Evolutionary conservation across 2,888 invertebrate species (phyloP).

Genomic region (Agrochola lychnidis): DNA sequence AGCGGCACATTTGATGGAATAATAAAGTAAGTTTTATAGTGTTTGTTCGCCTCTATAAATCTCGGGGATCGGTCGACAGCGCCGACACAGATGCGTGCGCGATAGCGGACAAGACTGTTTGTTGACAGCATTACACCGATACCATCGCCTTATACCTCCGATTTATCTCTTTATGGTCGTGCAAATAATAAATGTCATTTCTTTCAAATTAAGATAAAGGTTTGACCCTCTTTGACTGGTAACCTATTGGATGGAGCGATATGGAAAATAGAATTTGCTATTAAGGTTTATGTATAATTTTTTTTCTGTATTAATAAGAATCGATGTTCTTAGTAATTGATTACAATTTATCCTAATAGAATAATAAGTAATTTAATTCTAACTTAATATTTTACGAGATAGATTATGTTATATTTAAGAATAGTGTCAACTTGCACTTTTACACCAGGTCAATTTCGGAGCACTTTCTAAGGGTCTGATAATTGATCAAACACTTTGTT

Average conservation of each 20-base stretch:
- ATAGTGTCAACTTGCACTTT: no score
- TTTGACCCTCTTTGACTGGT: slow-evolving; percentile 21
- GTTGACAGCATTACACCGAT: slow-evolving; percentile 73
- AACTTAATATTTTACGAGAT: no score
- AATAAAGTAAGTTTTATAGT: slow-evolving; percentile 84
- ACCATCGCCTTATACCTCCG: slow-evolving; percentile 61
- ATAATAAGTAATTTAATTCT: no score
- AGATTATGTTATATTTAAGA: no score
- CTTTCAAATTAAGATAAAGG: slow-evolving; percentile 52
- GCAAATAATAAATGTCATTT: slow-evolving; percentile 56
- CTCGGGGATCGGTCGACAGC: slow-evolving; percentile 73
- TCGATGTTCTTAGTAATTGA: no score
- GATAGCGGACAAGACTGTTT: slow-evolving; percentile 70
- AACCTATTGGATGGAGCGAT: not conserved
- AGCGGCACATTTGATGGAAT: slow-evolving; percentile 81
- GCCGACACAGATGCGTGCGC: slow-evolving; percentile 75
- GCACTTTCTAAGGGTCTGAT: no score
- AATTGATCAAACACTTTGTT: no score
- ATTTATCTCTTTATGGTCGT: slow-evolving; percentile 60
- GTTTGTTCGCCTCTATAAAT: slow-evolving; percentile 80
- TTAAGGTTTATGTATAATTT: not conserved
- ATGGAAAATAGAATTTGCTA: slow-evolving; percentile 11
- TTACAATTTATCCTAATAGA: no score
- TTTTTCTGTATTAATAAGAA: no score
- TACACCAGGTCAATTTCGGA: no score